phyloP scores from a whole-genome alignment of 2,797 vertebrate genomes.

The Sphenodon punctatus region DNA sequence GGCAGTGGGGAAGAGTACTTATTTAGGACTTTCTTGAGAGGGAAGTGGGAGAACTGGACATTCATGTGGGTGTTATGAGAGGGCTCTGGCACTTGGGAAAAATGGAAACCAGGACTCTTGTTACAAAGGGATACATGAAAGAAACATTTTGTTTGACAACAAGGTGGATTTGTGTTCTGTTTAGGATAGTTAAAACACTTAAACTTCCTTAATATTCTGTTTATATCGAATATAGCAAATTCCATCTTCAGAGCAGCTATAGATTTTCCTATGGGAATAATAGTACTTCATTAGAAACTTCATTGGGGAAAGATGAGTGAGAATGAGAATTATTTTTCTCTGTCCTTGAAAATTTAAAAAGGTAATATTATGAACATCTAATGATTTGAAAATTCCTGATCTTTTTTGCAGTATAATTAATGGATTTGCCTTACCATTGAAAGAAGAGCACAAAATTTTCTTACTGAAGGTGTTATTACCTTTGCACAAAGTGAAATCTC shows the following conservation, averaged over 20 bases:
- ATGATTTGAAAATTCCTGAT: not conserved
- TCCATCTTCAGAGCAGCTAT: not conserved
- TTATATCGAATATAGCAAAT: not conserved
- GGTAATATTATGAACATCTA: not conserved
- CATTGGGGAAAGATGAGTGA: not conserved
- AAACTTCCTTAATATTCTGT: not conserved
- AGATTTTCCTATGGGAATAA: not conserved
- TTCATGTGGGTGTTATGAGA: too few relatives aligned
- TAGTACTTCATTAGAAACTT: too few relatives aligned
- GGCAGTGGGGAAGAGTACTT: not conserved
- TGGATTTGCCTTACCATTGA: conserved; percentile 98
- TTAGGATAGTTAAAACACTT: not conserved
- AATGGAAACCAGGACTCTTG: not conserved
- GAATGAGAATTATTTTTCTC: not conserved
- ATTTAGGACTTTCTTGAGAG: not conserved
- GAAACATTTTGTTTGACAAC: not conserved
- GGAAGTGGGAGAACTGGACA: not conserved
- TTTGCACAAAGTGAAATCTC: conserved; percentile 98
- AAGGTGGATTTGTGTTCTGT: not conserved
- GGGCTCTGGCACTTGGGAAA: not conserved
- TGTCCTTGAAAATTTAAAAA: not conserved
- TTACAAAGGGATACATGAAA: too few relatives aligned
- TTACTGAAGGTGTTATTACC: conserved; percentile 96
- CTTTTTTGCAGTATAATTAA: conserved; percentile 91
- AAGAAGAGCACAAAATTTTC: conserved; percentile 99